Conservation (phyloP, 1,140 invertebrate genomes). For the Limonius californicus region DNA sequence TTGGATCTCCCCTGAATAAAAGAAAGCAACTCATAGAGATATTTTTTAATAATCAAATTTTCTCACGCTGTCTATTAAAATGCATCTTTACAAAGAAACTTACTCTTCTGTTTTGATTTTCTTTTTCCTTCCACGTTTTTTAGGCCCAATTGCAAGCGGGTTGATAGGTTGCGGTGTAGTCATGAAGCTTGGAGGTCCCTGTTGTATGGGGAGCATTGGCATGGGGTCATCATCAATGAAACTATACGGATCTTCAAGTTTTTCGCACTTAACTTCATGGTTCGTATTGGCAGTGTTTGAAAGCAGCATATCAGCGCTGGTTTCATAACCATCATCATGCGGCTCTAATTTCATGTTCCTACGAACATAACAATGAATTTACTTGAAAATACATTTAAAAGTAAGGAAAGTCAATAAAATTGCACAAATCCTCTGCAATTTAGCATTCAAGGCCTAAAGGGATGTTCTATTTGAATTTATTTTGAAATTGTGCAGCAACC, state of each 20-base stretch:
- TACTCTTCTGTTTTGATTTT: slow-evolving; percentile 63
- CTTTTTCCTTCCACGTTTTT: slow-evolving; percentile 78
- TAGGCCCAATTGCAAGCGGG: slow-evolving; percentile 63
- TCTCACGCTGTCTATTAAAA: too few species aligned
- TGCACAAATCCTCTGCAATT: slow-evolving; percentile 20
- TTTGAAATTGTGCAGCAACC: slow-evolving; percentile 27
- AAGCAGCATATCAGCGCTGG: slow-evolving; percentile 72
- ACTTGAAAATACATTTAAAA: too few species aligned
- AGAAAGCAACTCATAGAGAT: too few species aligned
- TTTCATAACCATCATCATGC: slow-evolving; percentile 83
- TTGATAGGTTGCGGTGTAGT: slow-evolving; percentile 41
- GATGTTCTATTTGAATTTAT: slow-evolving; percentile 23
- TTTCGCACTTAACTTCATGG: slow-evolving; percentile 58
- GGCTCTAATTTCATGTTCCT: slow-evolving; percentile 64
- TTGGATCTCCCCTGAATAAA: slow-evolving; percentile 54
- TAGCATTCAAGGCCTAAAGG: slow-evolving; percentile 30
- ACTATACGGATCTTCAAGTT: slow-evolving; percentile 70
- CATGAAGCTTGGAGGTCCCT: slow-evolving; percentile 37
- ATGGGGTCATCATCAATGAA: slow-evolving; percentile 73
- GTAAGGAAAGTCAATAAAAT: too few species aligned
- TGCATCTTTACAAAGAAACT: slow-evolving; percentile 40
- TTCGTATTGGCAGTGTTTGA: slow-evolving; percentile 43
- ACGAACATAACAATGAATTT: neutral
- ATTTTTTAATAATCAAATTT: neutral
- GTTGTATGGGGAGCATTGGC: slow-evolving; percentile 49